phyloP scores from a whole-genome alignment of 2,113 vertebrate species.

The Nothobranchius furzeri region DNA sequence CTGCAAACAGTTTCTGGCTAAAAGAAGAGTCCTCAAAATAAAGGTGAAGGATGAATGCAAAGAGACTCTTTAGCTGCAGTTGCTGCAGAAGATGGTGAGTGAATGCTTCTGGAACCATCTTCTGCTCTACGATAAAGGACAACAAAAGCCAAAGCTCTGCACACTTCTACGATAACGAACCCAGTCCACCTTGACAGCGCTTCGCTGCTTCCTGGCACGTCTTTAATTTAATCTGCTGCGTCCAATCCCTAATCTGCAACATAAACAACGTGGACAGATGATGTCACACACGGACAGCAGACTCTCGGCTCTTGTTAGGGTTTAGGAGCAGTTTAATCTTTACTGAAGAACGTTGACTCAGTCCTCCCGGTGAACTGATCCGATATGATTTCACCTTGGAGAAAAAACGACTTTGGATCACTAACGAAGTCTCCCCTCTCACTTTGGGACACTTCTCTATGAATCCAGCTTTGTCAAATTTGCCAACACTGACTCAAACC shows the following conservation, averaged over 20 bases:
- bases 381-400: background rate
- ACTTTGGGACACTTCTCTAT: background rate
- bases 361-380: conserved; percentile 28
- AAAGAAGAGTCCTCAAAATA: background rate
- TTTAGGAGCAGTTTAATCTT: conserved; percentile 48
- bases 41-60: background rate
- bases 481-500: background rate
- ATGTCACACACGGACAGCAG: conserved; percentile 24
- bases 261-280: conserved; percentile 34
- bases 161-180: conserved; percentile 2
- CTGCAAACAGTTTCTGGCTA: background rate
- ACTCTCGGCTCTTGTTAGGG: conserved; percentile 30
- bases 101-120: too few species aligned
- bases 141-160: too few species aligned
- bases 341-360: conserved; percentile 32
- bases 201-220: background rate
- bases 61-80: background rate
- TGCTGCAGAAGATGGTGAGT: too few species aligned
- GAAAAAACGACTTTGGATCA: too few species aligned
- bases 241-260: conserved; percentile 30
- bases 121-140: too few species aligned
- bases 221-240: conserved; percentile 37
- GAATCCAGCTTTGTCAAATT: background rate
- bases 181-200: conserved; percentile 19
- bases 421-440: too few species aligned